These are phyloP conservation scores for Pleuronectes platessa DNA, from an alignment of 2,113 vertebrate species.

Conservation along the genomic window DNA sequence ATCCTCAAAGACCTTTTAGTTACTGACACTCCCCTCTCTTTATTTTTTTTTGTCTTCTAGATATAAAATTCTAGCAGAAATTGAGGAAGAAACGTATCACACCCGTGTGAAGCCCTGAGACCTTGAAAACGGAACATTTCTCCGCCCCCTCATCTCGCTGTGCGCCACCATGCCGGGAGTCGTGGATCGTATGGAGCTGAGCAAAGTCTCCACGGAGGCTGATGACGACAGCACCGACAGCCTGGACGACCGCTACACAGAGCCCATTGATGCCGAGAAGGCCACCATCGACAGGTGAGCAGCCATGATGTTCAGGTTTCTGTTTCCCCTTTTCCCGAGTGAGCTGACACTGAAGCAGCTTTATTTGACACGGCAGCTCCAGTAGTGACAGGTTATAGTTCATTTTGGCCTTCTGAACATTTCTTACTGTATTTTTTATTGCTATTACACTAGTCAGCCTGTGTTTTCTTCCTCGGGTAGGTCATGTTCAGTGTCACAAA, in stretches of 20 bases:
- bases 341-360: background rate
- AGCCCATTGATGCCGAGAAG: constrained; percentile 85
- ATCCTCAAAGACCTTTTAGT: background rate
- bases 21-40: constrained; percentile 1
- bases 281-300: constrained; percentile 87
- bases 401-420: background rate
- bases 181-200: constrained; percentile 93
- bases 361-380: too few relatives aligned
- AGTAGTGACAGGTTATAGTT: background rate
- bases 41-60: background rate
- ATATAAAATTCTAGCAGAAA: background rate
- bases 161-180: constrained; percentile 57
- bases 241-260: constrained; percentile 84
- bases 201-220: constrained; percentile 87
- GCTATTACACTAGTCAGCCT: too few relatives aligned
- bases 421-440: background rate
- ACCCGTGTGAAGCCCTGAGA: constrained; percentile 6
- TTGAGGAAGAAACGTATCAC: background rate
- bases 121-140: background rate
- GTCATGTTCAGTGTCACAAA: too few relatives aligned
- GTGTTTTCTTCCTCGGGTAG: too few relatives aligned
- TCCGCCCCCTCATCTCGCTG: background rate
- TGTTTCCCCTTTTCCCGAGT: background rate
- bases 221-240: constrained; percentile 92
- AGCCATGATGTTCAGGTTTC: background rate